Base-by-base conservation (phyloP, 2,888 invertebrate species). In the Xylophagus ater region DNA sequence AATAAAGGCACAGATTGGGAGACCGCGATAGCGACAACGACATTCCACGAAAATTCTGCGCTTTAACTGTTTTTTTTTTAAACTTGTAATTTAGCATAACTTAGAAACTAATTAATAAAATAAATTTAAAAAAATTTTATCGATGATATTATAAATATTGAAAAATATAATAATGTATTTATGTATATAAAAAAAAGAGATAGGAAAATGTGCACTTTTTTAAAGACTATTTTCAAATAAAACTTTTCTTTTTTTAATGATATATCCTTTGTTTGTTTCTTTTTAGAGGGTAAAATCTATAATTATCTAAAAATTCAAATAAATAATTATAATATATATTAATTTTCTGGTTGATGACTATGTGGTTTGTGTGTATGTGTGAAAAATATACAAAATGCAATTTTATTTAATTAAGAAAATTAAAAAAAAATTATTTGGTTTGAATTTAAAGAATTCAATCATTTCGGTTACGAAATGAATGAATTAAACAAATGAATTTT, bases 11-110 rank as follows among this genome's bases (percentile, higher is more conserved):
- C 65, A 65, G 65, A 65, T 65, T 65, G 64, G 65, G 65, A 61
- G 56, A 64, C 63, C 64, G 64, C 65, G 64, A 62, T 64, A 63
- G 62, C 63, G 64, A 65, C 62, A 64, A 61, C 59, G 63, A 65
- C 62, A 64, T 62, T 62, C 56, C 60, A 62, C 60, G 56, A 57
- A n/a, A n/a, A 38, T 44, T 47, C 37, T 42, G 43, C 41, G 43
- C 42, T 34, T 24, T 31, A 13, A 34, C 18, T 28, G 21, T n/a
- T n/a, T n/a, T n/a, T n/a, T n/a, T n/a, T n/a, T n/a, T n/a, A n/a
- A n/a, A n/a, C n/a, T n/a, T n/a, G n/a, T n/a, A 13, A 30, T 13
- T 15, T 30, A 30, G 30, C 30, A 14, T 30, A 30, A 14, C 15
- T 30, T 30, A 14, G 4, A 4, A 30, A 30, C 30, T 30, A 30